Evolutionary conservation across 2,113 vertebrate genomes (phyloP).

Genomic region (Phasianus colchicus): DNA sequence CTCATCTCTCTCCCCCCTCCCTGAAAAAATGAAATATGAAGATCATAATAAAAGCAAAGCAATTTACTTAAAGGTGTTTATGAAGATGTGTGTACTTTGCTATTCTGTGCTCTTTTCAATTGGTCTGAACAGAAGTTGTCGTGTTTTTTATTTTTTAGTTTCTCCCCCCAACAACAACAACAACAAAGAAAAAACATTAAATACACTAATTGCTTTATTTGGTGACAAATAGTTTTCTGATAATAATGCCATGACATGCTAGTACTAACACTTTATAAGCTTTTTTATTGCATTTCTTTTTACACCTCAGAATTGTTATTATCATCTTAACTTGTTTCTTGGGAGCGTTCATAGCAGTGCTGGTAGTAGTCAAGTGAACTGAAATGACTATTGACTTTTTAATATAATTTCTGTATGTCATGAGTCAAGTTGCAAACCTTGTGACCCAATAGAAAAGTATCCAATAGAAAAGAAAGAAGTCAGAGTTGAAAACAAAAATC

Average conservation of each 20-base stretch:
- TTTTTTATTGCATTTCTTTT: slow-evolving; percentile 8
- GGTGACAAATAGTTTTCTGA: background rate
- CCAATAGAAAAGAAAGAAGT: background rate
- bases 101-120: background rate
- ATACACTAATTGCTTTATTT: background rate
- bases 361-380: background rate
- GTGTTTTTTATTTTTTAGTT: too few relatives aligned
- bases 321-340: background rate
- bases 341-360: background rate
- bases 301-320: slow-evolving; percentile 1
- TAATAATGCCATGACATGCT: background rate
- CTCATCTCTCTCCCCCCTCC: background rate
- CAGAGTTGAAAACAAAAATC: background rate
- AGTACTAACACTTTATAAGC: background rate
- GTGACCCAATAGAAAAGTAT: background rate
- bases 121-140: background rate
- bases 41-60: background rate
- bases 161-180: background rate
- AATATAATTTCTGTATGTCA: background rate
- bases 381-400: background rate
- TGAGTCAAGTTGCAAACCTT: background rate
- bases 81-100: background rate
- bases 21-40: background rate
- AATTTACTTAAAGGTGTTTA: background rate
- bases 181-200: too few relatives aligned